Percentiles rank a stretch among this genome's conserved stretches.
Evolutionary conservation across 2,113 vertebrate species (phyloP).

Genomic region (Artemisiospiza belli): DNA sequence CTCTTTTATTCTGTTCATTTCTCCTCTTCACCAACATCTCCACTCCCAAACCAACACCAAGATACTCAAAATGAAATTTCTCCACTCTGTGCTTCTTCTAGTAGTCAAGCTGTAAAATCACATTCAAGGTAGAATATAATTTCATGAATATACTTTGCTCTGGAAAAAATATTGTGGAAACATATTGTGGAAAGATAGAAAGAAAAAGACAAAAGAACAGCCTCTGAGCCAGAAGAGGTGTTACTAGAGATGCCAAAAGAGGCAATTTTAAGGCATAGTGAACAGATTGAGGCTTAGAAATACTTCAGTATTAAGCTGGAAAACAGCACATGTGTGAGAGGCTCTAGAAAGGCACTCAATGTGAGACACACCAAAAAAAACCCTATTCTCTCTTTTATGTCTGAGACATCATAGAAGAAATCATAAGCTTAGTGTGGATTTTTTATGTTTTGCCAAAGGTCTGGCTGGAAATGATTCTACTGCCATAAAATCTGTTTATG

Average conservation of each 20-base stretch:
- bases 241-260: neutral
- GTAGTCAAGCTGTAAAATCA: neutral
- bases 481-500: conserved; percentile 54
- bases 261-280: neutral
- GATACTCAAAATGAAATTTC: neutral
- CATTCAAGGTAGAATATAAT: neutral
- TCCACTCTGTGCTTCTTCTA: neutral
- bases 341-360: neutral
- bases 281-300: neutral
- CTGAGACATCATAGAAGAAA: conserved; percentile 20
- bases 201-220: neutral
- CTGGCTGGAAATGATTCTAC: conserved; percentile 40
- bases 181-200: neutral
- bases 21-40: neutral
- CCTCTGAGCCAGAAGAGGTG: neutral
- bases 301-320: neutral
- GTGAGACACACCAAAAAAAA: neutral
- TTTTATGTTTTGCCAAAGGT: conserved; percentile 57
- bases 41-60: neutral
- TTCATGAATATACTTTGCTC: neutral
- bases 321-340: neutral
- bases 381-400: neutral
- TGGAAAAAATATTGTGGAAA: neutral
- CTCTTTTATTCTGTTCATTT: neutral
- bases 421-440: conserved; percentile 32